These are phyloP conservation scores for Drosophila equinoxialis DNA, from an alignment of 1,140 invertebrate species.

Conservation along the genomic window DNA sequence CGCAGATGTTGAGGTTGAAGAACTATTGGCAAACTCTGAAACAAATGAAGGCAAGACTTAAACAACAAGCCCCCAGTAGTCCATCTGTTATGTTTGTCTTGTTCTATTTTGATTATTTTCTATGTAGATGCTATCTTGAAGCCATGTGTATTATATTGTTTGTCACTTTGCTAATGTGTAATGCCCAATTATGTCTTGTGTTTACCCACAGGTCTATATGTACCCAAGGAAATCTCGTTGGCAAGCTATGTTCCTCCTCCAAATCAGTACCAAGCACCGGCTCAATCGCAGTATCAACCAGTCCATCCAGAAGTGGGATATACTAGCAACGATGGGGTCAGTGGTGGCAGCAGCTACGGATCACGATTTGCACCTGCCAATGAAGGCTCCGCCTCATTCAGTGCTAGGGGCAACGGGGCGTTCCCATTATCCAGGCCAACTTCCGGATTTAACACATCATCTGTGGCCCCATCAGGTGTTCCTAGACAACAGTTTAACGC, in stretches of 20 bases:
- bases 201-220: conserved; percentile 63
- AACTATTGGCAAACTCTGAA: neutral
- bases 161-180: neutral
- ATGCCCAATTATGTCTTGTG: conserved; percentile 1
- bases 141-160: neutral
- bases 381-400: neutral
- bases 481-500: conserved; percentile 41
- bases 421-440: conserved; percentile 36
- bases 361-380: neutral
- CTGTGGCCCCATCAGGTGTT: neutral
- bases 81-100: neutral
- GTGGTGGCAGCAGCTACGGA: neutral
- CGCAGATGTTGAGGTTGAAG: neutral
- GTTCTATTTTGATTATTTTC: neutral
- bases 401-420: neutral
- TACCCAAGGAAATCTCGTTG: conserved; percentile 77
- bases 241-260: conserved; percentile 74
- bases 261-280: neutral
- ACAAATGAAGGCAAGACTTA: conserved; percentile 31
- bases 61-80: neutral
- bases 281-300: neutral
- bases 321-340: neutral
- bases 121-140: neutral
- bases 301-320: neutral
- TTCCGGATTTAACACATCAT: conserved; percentile 10